Conservation (phyloP, 2,113 vertebrate species). For the Apodemus speciosus region DNA sequence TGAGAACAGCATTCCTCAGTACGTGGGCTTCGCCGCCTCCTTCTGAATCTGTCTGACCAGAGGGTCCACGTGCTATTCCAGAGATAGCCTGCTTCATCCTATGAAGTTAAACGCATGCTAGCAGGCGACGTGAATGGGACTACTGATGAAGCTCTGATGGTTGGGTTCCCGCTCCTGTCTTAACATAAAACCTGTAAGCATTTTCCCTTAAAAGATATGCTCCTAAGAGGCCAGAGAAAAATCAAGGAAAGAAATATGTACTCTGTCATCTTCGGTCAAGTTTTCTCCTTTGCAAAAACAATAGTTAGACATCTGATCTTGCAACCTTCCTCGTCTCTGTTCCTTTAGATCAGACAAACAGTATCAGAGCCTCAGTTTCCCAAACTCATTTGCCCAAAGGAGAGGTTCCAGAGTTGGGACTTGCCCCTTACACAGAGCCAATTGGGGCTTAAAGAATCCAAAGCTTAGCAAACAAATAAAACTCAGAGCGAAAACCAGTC, state of each 20-base stretch:
- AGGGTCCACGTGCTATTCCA: background rate
- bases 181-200: background rate
- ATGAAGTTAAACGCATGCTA: rapidly evolving
- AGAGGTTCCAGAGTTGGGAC: background rate
- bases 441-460: background rate
- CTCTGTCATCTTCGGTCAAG: background rate
- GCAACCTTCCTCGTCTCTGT: background rate
- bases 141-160: background rate
- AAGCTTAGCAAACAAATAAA: background rate
- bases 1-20: rapidly evolving
- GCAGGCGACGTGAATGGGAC: background rate
- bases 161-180: background rate
- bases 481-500: background rate
- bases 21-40: background rate
- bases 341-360: background rate
- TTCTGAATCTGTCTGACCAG: background rate
- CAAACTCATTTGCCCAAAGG: background rate
- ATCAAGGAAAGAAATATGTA: background rate
- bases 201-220: background rate
- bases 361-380: background rate
- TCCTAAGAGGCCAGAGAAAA: constrained; percentile 7
- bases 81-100: rapidly evolving
- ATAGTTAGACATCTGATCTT: background rate
- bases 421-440: background rate
- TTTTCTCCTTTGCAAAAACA: background rate